These are phyloP conservation scores for Hypomesus transpacificus DNA, from an alignment of 2,113 vertebrate genomes.

Conservation along the genomic window DNA sequence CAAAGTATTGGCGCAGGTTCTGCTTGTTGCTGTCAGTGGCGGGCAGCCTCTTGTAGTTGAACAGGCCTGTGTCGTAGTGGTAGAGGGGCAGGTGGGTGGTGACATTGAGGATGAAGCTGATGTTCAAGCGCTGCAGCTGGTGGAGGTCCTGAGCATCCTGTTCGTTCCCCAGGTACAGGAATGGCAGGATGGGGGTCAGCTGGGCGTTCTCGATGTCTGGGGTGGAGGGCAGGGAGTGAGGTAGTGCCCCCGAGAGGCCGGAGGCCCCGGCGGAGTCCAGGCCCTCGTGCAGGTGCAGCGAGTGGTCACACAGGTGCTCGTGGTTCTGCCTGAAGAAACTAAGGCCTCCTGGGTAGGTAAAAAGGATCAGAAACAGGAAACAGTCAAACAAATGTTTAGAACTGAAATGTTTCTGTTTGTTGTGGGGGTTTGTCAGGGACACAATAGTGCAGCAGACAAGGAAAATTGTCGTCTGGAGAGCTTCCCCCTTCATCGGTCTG, in stretches of 20 bases:
- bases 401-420: not conserved
- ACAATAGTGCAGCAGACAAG: not conserved
- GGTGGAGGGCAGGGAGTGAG: constrained; percentile 89
- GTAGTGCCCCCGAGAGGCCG: constrained; percentile 77
- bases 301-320: constrained; percentile 94
- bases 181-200: constrained; percentile 93
- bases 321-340: constrained; percentile 91
- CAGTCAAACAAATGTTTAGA: no score
- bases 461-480: not conserved
- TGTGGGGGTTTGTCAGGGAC: not conserved
- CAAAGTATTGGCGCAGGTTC: constrained; percentile 98
- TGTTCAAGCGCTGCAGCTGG: constrained; percentile 87
- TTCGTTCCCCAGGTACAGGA: constrained; percentile 94
- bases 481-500: not conserved
- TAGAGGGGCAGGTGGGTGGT: constrained; percentile 97
- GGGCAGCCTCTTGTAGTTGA: constrained; percentile 93
- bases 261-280: constrained; percentile 77
- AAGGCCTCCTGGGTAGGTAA: constrained; percentile 81
- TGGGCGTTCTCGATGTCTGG: constrained; percentile 96
- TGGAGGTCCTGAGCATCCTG: constrained; percentile 90
- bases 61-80: constrained; percentile 89
- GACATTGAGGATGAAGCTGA: constrained; percentile 92
- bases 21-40: constrained; percentile 99
- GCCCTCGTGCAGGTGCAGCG: constrained; percentile 90
- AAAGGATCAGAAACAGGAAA: constrained; percentile 3